Base-by-base conservation (phyloP, 2,113 vertebrate species). In the Abramis brama region DNA sequence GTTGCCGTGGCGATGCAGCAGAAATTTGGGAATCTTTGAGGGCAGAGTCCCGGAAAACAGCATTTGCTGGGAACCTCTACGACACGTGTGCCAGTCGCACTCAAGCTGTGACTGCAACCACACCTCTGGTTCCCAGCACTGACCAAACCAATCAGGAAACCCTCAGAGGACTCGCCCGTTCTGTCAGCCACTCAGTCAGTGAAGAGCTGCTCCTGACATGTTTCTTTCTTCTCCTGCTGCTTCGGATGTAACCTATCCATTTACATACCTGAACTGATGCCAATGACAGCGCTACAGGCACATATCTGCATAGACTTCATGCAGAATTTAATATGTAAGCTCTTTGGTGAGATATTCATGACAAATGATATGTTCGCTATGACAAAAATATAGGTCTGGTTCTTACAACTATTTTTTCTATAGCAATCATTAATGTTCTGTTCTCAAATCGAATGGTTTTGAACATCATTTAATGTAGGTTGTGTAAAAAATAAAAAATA, bases 21-120 rank as follows among this genome's bases (percentile, higher is more conserved):
- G 94, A 96, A 0, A 94, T 97, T 59, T 99, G 98, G 97, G 96
- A 98, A 83, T 99, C 97, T 3, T 94, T 99, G 75, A 95, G 96
- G 66, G 94, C 95, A 90, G 97, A 99, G 84, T 98, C 97, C 85
- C 95, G 95, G 87, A 96, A 95, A 91, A 95, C 95, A 17, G 94
- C 96, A 52, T 97, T 97, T 91, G 96, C 96, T 8, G 96, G 97
- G 74, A 99, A 99, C 90, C 95, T 99, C 68, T 97, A 98, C 33
- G 93, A 96, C 85, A 93, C 97, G 90, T 99, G 97, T 82, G 94
- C 95, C 0, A 88, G 94, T 36, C 95, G 91, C 45, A 93, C 94
- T 6, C 94, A 91, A n/a, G 90, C 92, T 13, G 90, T 87, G 52
- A 93, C 94, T 23, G 88, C 47, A 66, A 88, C 89, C 10, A 83